Evolutionary conservation across 2,888 invertebrate genomes (phyloP).

Genomic region (Dendrolimus pini): DNA sequence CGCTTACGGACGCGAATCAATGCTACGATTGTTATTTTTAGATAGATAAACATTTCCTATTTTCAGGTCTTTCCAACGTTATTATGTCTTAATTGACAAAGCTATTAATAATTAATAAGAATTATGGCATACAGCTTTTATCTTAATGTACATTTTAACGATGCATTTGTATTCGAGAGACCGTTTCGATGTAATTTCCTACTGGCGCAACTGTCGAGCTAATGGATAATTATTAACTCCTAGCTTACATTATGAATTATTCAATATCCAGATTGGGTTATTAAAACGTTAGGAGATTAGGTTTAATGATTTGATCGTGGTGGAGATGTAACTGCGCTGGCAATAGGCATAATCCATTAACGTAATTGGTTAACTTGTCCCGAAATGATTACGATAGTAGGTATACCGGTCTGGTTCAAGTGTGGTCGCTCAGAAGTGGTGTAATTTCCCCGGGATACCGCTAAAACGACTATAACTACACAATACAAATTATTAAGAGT

Average conservation of each 20-base stretch:
- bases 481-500: conserved; percentile 77
- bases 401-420: too few species aligned
- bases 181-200: conserved; percentile 62
- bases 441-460: conserved; percentile 6
- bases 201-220: conserved; percentile 48
- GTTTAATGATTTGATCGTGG: background rate
- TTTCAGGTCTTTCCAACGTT: conserved; percentile 54
- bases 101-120: conserved; percentile 70
- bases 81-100: conserved; percentile 66
- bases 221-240: conserved; percentile 58
- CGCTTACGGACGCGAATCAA: conserved; percentile 65
- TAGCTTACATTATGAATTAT: conserved; percentile 58
- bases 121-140: conserved; percentile 68
- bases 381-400: too few species aligned
- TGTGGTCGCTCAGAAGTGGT: too few species aligned
- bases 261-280: conserved; percentile 13
- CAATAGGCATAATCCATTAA: background rate
- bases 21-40: conserved; percentile 65
- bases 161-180: conserved; percentile 62
- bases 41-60: conserved; percentile 70
- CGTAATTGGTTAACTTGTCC: background rate
- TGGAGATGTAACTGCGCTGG: background rate
- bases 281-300: background rate
- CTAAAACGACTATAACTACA: conserved; percentile 59
- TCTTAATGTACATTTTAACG: conserved; percentile 69